Evolutionary conservation across 2,888 invertebrate genomes (phyloP), one percentile per base, ranked within the genome.

Genomic region (Drosophila kuntzei): DNA sequence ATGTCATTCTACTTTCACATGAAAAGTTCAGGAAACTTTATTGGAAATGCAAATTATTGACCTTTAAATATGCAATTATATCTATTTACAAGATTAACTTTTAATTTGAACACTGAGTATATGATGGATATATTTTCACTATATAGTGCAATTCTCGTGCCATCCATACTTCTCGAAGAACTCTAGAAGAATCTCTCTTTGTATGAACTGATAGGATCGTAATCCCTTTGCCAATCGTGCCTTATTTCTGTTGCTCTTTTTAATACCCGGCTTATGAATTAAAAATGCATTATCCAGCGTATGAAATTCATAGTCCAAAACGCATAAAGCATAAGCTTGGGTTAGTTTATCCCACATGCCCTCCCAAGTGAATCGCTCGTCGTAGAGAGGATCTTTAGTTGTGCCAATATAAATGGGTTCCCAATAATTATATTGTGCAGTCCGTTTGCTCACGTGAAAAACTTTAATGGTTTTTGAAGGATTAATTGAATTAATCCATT

Each of bases 321-420:
- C 95, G 91, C 98, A 98, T 78, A 98, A 94, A 41, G 96, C 94
- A 91, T 54, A 75, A 1, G 78, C 82, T 58, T 87, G 88, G n/a
- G 83, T 74, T 9, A 82, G 71, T 60, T 90, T 91, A 41, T 91
- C 87, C 11, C 72, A 75, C 92, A 96, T 96, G 12, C 97, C 97
- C 89, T 98, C 97, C 97, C 98, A 98, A 84, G 95, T 96, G 59
- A 98, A 94, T 76, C 97, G 93, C 90, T 97, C 97, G 80, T 98
- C 97, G 91, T 97, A 98, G 54, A 95, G 92, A 0, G 97, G 97
- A 78, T 97, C 97, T 6, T 94, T 93, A 89, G 96, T 95, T 1
- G 97, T 97, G 12, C 97, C 97, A 61, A 98, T 96, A 89, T 95
- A 98, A 84, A 97, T 96, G 0, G 98, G 98, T 91, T 98, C 97